Conservation (phyloP, 1,140 invertebrate genomes). For the Doryteuthis pealeii region DNA sequence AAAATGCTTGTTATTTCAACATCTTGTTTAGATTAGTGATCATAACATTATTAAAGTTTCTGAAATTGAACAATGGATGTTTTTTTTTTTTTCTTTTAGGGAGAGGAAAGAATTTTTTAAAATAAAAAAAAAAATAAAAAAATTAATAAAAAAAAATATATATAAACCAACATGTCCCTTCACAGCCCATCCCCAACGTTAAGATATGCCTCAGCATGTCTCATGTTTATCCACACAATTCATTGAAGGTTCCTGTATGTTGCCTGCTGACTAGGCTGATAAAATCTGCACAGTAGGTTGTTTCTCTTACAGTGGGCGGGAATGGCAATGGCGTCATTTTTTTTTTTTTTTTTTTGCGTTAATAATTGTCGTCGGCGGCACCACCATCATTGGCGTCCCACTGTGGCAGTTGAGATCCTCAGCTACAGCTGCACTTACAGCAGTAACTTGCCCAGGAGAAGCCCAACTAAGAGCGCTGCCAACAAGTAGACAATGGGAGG, state of each 20-base stretch:
- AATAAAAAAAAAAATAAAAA: too few relatives aligned
- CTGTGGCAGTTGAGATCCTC: not conserved
- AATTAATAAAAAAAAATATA: too few relatives aligned
- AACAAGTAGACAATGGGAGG: not conserved
- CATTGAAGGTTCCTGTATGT: conserved; percentile 2
- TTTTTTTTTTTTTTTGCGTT: too few relatives aligned
- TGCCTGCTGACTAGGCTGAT: not conserved
- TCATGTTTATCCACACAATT: not conserved
- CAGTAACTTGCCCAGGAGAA: not conserved
- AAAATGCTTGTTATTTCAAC: too few relatives aligned
- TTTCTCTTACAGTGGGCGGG: conserved; percentile 3
- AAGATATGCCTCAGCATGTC: too few relatives aligned
- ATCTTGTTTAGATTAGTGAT: too few relatives aligned
- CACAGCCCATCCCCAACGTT: too few relatives aligned
- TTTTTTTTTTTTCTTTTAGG: too few relatives aligned
- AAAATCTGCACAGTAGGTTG: not conserved
- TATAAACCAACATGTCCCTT: too few relatives aligned
- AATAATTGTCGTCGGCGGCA: not conserved
- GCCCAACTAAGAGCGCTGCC: not conserved
- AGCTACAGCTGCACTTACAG: not conserved
- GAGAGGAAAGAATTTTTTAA: too few relatives aligned
- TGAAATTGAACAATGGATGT: too few relatives aligned
- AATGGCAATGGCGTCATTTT: not conserved
- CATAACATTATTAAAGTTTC: too few relatives aligned
- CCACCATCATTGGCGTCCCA: not conserved